These are phyloP conservation scores for Seira sanloemensis DNA, from an alignment of 2,888 invertebrate genomes.

Conservation along the genomic window DNA sequence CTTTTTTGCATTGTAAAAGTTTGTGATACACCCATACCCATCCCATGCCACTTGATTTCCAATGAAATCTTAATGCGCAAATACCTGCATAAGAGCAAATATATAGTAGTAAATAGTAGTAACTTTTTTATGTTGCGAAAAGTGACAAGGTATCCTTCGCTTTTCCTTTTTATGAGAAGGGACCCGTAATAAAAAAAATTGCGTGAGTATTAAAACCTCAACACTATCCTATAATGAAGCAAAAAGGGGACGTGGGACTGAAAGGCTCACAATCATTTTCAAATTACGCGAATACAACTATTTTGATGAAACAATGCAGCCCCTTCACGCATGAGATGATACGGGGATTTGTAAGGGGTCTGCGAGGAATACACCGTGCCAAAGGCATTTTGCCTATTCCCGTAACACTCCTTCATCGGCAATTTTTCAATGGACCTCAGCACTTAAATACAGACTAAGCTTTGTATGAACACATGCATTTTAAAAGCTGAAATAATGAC, in stretches of 20 bases:
- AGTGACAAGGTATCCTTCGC: slow-evolving; percentile 13
- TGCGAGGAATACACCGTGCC: neutral
- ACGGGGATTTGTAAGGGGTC: neutral
- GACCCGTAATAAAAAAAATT: slow-evolving; percentile 37
- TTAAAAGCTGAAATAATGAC: neutral
- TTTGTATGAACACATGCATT: no score
- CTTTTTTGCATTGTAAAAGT: neutral
- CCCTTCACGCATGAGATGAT: neutral
- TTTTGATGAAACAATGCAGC: slow-evolving; percentile 15
- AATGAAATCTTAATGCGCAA: no score
- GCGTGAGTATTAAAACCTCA: slow-evolving; percentile 32
- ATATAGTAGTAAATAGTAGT: no score
- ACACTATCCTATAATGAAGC: slow-evolving; percentile 4
- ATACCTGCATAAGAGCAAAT: neutral
- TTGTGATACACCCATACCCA: neutral
- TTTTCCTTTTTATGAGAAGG: slow-evolving; percentile 53
- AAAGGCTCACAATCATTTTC: slow-evolving; percentile 27
- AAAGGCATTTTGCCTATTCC: neutral
- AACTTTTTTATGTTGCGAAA: neutral
- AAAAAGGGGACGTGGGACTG: slow-evolving; percentile 21
- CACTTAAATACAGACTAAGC: no score
- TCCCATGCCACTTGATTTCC: neutral
- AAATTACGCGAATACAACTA: slow-evolving; percentile 19
- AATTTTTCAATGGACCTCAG: neutral
- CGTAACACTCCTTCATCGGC: neutral